Base-by-base conservation (phyloP, 1,140 invertebrate species). In the Ceratina japonica region DNA sequence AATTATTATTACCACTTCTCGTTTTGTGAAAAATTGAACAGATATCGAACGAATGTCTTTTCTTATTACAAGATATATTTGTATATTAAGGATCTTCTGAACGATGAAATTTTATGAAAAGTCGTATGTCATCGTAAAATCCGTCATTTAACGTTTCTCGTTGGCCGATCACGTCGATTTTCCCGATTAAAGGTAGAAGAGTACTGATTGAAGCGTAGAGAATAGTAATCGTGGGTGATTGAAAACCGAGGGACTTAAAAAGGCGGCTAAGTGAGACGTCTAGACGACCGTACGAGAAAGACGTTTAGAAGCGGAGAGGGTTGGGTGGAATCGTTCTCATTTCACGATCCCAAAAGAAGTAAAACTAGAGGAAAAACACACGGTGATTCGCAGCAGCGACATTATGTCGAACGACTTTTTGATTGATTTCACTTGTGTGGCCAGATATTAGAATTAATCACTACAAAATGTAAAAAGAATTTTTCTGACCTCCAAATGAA, bases 221-320 rank as follows among this genome's bases (percentile, higher is more conserved):
- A 52, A 54, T 37, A 37, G 37, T 80, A 80, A 80, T 76, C 58
- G 65, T 51, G 20, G n/a, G 59, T 58, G 65, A 80, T 80, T 76
- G 79, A 80, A 80, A 80, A 80, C 31, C 31, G 59, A 31, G 37
- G 51, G 27, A 51, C 31, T 76, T 76, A 80, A 62, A 80, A 70
- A 64, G 15, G 22, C 49, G n/a, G 13, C 24, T 70, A 80, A 80
- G 56, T 80, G 58, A 58, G 24, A 51, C 77, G 71, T 79, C 71
- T 79, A 66, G 71, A 66, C 56, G 54, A 16, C 12, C 49, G 20
- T 20, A 56, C n/a, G 71, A 70, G 27, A 63, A 69, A 61, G n/a
- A 73, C 22, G 18, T 3, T 31, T 18, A 4, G 52, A 44, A 66
- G 65, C 54, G 62, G 3, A 24, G 27, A 20, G 16, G 16, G 12